These are phyloP conservation scores for Neosilurus mollespiculum DNA, from an alignment of 2,797 vertebrate genomes.

Conservation along the genomic window DNA sequence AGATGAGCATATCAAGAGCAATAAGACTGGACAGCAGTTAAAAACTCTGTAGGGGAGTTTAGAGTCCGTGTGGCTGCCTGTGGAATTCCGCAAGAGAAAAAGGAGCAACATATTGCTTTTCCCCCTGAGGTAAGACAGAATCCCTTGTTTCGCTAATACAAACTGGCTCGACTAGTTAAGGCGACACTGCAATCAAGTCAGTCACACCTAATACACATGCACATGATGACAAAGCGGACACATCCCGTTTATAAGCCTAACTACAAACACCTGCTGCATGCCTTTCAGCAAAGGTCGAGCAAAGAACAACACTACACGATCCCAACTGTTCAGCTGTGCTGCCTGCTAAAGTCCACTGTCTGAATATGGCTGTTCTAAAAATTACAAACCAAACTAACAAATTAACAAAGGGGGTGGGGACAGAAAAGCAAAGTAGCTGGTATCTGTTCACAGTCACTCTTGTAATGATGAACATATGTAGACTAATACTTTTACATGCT, in stretches of 20 bases:
- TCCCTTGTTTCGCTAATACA: not conserved
- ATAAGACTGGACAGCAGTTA: not conserved
- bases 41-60: constrained; percentile 8
- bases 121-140: constrained; percentile 48
- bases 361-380: constrained; percentile 11
- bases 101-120: not conserved
- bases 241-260: not conserved
- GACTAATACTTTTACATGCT: not conserved
- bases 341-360: constrained; percentile 8
- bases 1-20: constrained; percentile 6
- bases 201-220: not conserved
- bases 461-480: not conserved
- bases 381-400: too few relatives aligned
- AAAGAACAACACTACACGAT: not conserved
- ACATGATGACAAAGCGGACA: not conserved
- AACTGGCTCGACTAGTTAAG: constrained; percentile 17
- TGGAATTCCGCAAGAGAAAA: constrained; percentile 3
- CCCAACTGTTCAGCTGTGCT: not conserved
- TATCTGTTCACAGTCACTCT: not conserved
- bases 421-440: not conserved
- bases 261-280: not conserved
- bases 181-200: not conserved
- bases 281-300: not conserved
- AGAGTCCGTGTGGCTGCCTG: not conserved
- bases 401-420: too few relatives aligned